Evolutionary conservation across 2,888 invertebrate species (phyloP), one percentile per base, ranked within the genome.

Genomic region (Siphlonurus alternatus): DNA sequence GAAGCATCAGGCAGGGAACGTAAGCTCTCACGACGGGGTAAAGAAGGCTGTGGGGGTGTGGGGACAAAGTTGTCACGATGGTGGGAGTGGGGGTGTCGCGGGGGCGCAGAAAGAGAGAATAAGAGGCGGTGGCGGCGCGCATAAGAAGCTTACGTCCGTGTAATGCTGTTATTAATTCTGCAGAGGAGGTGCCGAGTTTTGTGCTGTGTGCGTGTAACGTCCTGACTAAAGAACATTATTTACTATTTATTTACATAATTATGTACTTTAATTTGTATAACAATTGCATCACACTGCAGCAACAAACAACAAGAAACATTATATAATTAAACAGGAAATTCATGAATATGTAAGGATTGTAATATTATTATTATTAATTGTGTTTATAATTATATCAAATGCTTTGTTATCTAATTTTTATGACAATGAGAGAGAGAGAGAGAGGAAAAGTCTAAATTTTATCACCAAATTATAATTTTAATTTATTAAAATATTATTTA

Each of bases 91-190:
- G 38, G 38, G 38, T 38, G 38, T 5, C 15, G 5, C 7, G 38
- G 38, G 38, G 38, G 38, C 7, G 38, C 7, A 15, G 38, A 38
- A 38, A 15, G 15, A 38, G 38, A 5, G 38, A 5, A 38, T 38
- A 38, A 38, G 38, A 38, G 38, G 56, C n/a, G n/a, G 56, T 22
- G 38, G 38, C 5, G 38, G 15, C 7, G 56, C 56, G 56, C 56
- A 5, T 56, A 56, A 56, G 56, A 56, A 22, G 56, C 56, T 56
- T 56, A 56, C 56, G n/a, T 20, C 19, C 56, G 7, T 56, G 56
- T 56, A 56, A 56, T 56, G n/a, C 56, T 22, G n/a, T 56, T 56
- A 56, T 56, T 56, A 56, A 56, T 56, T 56, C 56, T 56, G 19
- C 38, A 38, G 15, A 38, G 15, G 38, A 10, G 38, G 7, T 38